Conservation (phyloP, 2,888 invertebrate species). For the Toxonevra muliebris region DNA sequence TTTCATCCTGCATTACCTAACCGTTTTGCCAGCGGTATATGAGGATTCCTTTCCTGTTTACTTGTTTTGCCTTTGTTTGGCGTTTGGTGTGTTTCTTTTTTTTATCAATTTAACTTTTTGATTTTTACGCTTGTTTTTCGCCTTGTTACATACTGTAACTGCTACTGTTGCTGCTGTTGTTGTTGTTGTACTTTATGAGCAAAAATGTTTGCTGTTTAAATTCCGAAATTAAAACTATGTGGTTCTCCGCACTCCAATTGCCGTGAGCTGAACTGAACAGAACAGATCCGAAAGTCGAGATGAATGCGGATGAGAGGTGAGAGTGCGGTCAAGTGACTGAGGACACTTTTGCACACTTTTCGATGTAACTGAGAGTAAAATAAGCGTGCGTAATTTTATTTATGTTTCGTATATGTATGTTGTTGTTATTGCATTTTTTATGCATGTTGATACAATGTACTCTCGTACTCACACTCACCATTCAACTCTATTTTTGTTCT, state of each 20-base stretch:
- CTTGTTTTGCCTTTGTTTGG: conserved; percentile 12
- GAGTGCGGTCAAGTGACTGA: conserved; percentile 9
- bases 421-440: conserved; percentile 51
- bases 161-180: neutral
- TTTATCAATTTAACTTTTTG: conserved; percentile 55
- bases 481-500: conserved; percentile 10
- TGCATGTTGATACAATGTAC: conserved; percentile 41
- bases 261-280: conserved; percentile 2
- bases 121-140: conserved; percentile 23
- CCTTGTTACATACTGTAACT: neutral
- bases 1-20: too few species aligned
- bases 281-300: conserved; percentile 14
- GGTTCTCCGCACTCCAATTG: conserved; percentile 47
- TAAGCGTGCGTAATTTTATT: conserved; percentile 65
- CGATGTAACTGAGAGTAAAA: conserved; percentile 60
- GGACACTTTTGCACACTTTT: conserved; percentile 39
- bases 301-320: conserved; percentile 15
- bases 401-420: conserved; percentile 54
- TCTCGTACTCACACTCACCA: conserved; percentile 21
- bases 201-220: conserved; percentile 7
- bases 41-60: too few species aligned
- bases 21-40: too few species aligned
- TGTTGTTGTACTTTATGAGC: conserved; percentile 11
- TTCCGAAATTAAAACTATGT: conserved; percentile 60
- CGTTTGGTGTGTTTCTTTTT: conserved; percentile 42